A percentile compares a stretch with the other conserved stretches of the same genome.
These are phyloP conservation scores for Styela plicata DNA, from an alignment of 23 tunicate genomes.

Conservation along the genomic window DNA sequence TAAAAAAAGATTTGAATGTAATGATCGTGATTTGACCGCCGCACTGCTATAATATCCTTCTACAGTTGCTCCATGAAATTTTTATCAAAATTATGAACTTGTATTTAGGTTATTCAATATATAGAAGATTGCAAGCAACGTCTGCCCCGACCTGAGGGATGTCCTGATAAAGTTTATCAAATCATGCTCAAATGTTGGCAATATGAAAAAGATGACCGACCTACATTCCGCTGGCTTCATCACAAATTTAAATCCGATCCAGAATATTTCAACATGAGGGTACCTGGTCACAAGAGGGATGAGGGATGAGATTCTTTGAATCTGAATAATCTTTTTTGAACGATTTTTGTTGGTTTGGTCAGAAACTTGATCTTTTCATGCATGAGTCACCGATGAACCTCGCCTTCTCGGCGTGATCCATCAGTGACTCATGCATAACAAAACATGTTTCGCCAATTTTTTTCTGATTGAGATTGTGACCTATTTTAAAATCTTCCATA, in stretches of 20 bases:
- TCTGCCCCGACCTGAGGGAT: conserved; percentile 68
- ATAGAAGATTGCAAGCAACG: conserved; percentile 88
- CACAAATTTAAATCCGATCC: conserved; percentile 83
- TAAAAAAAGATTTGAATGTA: no score
- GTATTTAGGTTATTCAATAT: conserved; percentile 82
- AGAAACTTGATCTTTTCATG: no score
- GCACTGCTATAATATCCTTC: no score
- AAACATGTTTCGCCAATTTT: no score
- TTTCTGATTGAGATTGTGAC: no score
- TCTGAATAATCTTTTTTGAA: neutral
- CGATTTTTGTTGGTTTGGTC: neutral
- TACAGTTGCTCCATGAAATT: no score
- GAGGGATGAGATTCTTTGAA: conserved; percentile 7
- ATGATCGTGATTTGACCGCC: no score
- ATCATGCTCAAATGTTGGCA: conserved; percentile 95
- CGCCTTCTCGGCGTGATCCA: no score
- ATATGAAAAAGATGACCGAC: conserved; percentile 64
- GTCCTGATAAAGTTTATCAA: conserved; percentile 91
- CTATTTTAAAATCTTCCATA: no score
- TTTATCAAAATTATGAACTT: no score
- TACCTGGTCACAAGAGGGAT: conserved; percentile 72
- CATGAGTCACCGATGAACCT: no score
- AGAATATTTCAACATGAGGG: conserved; percentile 91
- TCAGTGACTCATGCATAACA: no score
- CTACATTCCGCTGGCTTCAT: conserved; percentile 86